phyloP scores from a whole-genome alignment of 1,140 invertebrate species.

The Bradysia coprophila region DNA sequence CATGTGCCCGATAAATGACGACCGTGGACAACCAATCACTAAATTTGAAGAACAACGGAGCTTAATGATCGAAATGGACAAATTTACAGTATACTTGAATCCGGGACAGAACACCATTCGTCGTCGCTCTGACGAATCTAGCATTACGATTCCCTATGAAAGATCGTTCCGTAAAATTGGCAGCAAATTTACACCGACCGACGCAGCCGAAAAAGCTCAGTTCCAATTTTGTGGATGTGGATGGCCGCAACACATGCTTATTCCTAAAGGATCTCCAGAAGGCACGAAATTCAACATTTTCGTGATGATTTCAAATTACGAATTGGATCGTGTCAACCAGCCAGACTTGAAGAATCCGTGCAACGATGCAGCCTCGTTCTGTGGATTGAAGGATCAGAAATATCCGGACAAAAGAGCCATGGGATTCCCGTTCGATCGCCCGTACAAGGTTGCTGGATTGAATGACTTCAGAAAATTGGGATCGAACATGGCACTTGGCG shows the following conservation, averaged over 20 bases:
- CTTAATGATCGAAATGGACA: conserved; percentile 26
- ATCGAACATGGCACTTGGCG: background rate
- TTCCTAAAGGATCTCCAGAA: conserved; percentile 25
- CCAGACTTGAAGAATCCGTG: too few relatives aligned
- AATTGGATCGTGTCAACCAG: conserved; percentile 33
- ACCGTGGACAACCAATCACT: conserved; percentile 16
- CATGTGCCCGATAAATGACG: conserved; percentile 24
- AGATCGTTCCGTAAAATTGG: conserved; percentile 38
- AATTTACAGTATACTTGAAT: conserved; percentile 19
- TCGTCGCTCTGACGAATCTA: conserved; percentile 25
- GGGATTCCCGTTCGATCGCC: conserved; percentile 37
- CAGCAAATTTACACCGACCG: conserved; percentile 12
- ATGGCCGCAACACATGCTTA: too few relatives aligned
- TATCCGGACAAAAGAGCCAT: conserved; percentile 34
- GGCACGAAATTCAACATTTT: conserved; percentile 25
- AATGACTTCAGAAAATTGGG: background rate
- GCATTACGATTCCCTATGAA: conserved; percentile 35
- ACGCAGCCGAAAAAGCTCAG: conserved; percentile 14
- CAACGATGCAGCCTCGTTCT: conserved; percentile 25
- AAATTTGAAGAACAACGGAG: conserved; percentile 24
- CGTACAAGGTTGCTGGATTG: background rate
- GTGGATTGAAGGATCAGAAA: conserved; percentile 30
- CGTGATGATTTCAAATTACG: conserved; percentile 28
- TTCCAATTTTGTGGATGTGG: conserved; percentile 34
- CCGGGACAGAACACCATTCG: conserved; percentile 25